These are phyloP conservation scores for Gallinago jamesoni DNA, from an alignment of 2,113 vertebrate genomes.

Conservation along the genomic window DNA sequence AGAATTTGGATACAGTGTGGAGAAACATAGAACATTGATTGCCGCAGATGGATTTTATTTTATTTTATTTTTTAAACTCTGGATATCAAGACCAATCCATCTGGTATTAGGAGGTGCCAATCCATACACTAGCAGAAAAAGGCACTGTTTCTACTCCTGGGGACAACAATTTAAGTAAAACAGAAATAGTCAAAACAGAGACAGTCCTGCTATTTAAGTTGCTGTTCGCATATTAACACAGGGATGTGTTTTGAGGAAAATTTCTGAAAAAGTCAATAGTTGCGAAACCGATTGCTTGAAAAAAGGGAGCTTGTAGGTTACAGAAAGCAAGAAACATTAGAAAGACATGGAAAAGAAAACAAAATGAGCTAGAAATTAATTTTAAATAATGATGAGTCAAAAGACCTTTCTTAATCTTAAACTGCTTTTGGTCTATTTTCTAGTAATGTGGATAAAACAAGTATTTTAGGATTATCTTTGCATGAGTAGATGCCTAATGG, in stretches of 20 bases:
- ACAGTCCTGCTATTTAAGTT: not conserved
- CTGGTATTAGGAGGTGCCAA: not conserved
- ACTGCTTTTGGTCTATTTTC: not conserved
- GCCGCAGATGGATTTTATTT: not conserved
- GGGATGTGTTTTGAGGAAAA: accelerated
- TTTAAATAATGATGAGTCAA: not conserved
- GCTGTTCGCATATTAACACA: not conserved
- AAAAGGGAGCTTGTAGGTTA: not conserved
- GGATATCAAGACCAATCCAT: not conserved
- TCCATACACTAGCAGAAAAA: not conserved
- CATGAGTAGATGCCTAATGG: not conserved
- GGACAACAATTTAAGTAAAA: not conserved
- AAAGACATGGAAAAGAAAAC: not conserved
- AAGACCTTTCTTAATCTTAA: not conserved
- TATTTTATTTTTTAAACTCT: not conserved
- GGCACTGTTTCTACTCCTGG: not conserved
- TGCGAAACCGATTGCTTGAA: not conserved
- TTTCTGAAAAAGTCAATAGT: not conserved
- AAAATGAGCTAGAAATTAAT: not conserved
- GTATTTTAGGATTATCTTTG: not conserved
- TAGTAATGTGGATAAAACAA: not conserved
- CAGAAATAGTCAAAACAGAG: not conserved
- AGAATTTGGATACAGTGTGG: not conserved
- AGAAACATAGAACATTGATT: not conserved
- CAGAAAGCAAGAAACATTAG: not conserved